Evolutionary conservation across 2,888 invertebrate species (phyloP), one percentile per base, ranked within the genome.

Genomic region (Agrochola litura): DNA sequence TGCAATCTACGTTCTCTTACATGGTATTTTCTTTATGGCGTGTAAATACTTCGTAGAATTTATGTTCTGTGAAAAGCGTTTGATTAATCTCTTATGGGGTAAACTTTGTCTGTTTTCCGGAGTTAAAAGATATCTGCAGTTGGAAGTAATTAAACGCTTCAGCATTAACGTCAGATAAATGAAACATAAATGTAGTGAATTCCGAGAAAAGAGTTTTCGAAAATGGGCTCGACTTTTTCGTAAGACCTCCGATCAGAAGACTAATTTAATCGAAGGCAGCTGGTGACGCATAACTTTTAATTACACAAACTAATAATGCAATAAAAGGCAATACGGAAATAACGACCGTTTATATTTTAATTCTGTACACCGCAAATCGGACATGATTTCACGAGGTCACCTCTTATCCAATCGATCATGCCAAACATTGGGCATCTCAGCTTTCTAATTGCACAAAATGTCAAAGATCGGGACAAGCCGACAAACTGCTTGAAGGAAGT

Each of bases 401-500:
- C 19, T 52, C 61, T 65, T 73, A 79, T 67, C 25, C 46, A 58
- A 82, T 85, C 56, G 58, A 43, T 76, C 65, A 84, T 73, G 37
- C 5, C 37, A 69, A 37, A 77, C 54, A 72, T 74, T 79, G 64
- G 71, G 64, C 75, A 77, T 76, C 76, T 71, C 54, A 66, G 81
- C 89, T 89, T 89, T 89, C 89, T 84, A 85, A 79, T 81, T 68
- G 60, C 68, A 68, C 61, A 82, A 84, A 84, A 81, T 83, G 76
- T 60, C 81, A 84, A 79, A 85, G 80, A 85, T 88, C 79, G 79
- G 72, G 74, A 83, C 61, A 80, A 71, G 19, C 52, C 5, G 61
- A 76, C 68, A 84, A 77, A 78, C 81, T 56, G 54, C 61, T 83
- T 75, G 54, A 73, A 81, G 82, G 79, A 80, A 80, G 74, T 87